Evolutionary conservation across 2,888 invertebrate genomes (phyloP).

Genomic region (Gymnosoma rotundatum): DNA sequence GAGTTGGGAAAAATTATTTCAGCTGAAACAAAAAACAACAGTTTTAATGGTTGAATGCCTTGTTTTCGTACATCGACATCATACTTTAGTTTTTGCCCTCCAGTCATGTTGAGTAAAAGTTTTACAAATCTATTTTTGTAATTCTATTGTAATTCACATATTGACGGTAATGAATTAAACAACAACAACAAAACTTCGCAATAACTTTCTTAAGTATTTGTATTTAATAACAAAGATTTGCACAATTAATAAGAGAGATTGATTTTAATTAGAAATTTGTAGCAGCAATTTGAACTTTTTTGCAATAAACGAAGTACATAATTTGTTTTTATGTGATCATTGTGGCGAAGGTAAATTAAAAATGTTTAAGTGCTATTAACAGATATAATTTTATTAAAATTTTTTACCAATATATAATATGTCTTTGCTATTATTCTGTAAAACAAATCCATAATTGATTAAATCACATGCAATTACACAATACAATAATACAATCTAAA

Average conservation of each 20-base stretch:
- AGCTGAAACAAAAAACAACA: conserved; percentile 39
- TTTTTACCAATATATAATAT: too few relatives aligned
- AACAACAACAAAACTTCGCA: conserved; percentile 20
- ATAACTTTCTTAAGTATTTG: conserved; percentile 44
- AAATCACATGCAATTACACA: too few relatives aligned
- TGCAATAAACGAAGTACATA: too few relatives aligned
- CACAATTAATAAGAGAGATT: conserved; percentile 60
- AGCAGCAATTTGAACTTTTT: too few relatives aligned
- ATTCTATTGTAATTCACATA: conserved; percentile 40
- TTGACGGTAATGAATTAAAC: conserved; percentile 2
- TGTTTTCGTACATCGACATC: neutral
- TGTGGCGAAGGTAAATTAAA: too few relatives aligned
- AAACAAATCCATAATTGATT: too few relatives aligned
- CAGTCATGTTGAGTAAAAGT: conserved; percentile 44
- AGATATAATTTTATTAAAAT: too few relatives aligned
- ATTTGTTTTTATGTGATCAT: too few relatives aligned
- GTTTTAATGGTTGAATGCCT: conserved; percentile 50
- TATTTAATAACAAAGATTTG: conserved; percentile 67
- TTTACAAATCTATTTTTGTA: conserved; percentile 48
- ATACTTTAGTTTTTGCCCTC: conserved; percentile 42
- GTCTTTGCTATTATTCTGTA: too few relatives aligned
- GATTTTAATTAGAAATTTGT: conserved; percentile 61
- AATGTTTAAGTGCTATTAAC: too few relatives aligned
- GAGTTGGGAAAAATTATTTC: conserved; percentile 53
- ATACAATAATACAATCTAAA: too few relatives aligned